These are phyloP conservation scores for Microcebus griseorufus DNA, from an alignment of 2,113 vertebrate species.

Conservation along the genomic window DNA sequence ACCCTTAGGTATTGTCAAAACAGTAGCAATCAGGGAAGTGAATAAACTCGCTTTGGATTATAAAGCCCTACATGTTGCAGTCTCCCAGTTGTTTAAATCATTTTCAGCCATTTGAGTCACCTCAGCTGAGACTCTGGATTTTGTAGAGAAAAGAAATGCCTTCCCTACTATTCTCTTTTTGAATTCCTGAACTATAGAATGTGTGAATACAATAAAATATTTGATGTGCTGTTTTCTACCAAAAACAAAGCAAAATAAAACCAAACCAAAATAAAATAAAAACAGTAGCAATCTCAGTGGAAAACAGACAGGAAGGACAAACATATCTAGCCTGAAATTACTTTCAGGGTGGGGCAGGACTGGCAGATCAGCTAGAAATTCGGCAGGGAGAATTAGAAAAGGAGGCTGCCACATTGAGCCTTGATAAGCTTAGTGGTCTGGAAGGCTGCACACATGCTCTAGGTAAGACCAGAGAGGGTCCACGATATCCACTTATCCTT, in stretches of 20 bases:
- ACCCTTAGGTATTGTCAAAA: not conserved
- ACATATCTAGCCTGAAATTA: not conserved
- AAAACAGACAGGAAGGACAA: not conserved
- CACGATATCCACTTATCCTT: not conserved
- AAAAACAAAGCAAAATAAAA: too few relatives aligned
- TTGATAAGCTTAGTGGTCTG: slow-evolving; percentile 23
- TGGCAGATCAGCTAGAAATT: not conserved
- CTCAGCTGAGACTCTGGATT: too few relatives aligned
- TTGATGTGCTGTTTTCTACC: too few relatives aligned
- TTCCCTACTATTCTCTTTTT: too few relatives aligned
- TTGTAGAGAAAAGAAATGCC: too few relatives aligned
- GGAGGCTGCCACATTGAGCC: not conserved
- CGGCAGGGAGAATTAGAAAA: not conserved
- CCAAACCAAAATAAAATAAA: too few relatives aligned
- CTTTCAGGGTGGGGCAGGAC: not conserved
- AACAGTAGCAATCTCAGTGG: not conserved
- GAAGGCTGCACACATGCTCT: not conserved
- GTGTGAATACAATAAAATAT: too few relatives aligned
- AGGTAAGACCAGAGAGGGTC: not conserved
- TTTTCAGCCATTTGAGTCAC: too few relatives aligned
- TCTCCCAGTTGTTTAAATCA: too few relatives aligned
- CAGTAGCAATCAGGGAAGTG: not conserved
- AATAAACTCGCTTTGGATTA: too few relatives aligned
- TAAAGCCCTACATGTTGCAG: too few relatives aligned
- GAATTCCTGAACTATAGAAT: too few relatives aligned